Base-by-base conservation (phyloP, 1,140 invertebrate genomes). In the Homalodisca vitripennis region DNA sequence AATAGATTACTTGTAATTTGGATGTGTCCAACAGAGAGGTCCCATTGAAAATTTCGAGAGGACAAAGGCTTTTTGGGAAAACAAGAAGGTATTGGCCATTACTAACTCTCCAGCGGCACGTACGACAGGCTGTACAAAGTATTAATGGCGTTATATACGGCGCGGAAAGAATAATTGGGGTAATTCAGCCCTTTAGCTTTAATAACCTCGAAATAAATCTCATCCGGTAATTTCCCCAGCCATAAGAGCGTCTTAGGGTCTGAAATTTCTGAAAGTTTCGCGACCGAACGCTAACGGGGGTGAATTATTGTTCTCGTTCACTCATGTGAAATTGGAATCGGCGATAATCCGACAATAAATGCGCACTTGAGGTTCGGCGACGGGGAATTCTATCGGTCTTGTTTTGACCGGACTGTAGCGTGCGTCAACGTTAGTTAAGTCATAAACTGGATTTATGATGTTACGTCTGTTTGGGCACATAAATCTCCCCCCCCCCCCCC, bases 91-190 rank as follows among this genome's bases (percentile, higher is more conserved):
- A n/a, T n/a, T n/a, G n/a, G n/a, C n/a, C n/a, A n/a, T n/a, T n/a
- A n/a, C n/a, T n/a, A n/a, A n/a, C n/a, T n/a, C n/a, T n/a, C n/a
- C n/a, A n/a, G n/a, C n/a, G n/a, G n/a, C n/a, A n/a, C n/a, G n/a
- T n/a, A n/a, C n/a, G n/a, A n/a, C n/a, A n/a, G n/a, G n/a, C n/a
- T n/a, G n/a, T n/a, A n/a, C n/a, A n/a, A 14, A 51, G 55, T 27
- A 60, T 60, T 60, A 60, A 60, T 60, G 27, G 29, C 55, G 26
- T 60, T 27, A 60, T 30, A 60, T 60, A 60, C 55, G 22, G 26
- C 55, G 6, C 1, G 27, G 26, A 51, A n/a, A n/a, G n/a, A n/a
- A 3, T 6, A 51, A 20, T 51, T 3, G n/a, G 3, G 48, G 6
- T 22, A 60, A 60, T 60, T 24, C 55, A 27, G 24, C 55, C 34